Conservation (phyloP, 1,140 invertebrate genomes). For the Latrodectus geometricus region DNA sequence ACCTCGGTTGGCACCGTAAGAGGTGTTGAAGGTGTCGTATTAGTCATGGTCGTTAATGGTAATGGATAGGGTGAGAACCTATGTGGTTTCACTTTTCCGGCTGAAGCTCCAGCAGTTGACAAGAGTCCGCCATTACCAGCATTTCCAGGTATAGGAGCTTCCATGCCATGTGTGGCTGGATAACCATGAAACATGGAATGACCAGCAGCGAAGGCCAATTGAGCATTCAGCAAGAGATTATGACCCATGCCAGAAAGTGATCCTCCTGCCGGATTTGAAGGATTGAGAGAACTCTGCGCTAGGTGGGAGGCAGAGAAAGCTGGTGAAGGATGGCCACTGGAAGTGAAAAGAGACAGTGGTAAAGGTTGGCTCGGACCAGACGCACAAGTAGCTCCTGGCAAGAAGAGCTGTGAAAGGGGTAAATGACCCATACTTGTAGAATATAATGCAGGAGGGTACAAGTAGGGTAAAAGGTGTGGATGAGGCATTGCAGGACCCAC, state of each 20-base stretch:
- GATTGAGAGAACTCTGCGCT: constrained; percentile 68
- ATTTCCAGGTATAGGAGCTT: background rate
- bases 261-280: constrained; percentile 67
- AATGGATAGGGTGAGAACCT: constrained; percentile 87
- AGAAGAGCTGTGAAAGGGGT: constrained; percentile 74
- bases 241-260: constrained; percentile 74
- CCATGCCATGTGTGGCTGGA: constrained; percentile 63
- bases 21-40: constrained; percentile 67
- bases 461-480: constrained; percentile 80
- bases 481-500: constrained; percentile 88
- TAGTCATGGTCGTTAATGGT: constrained; percentile 71
- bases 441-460: constrained; percentile 86
- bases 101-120: constrained; percentile 6
- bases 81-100: constrained; percentile 74
- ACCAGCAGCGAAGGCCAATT: constrained; percentile 82
- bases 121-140: constrained; percentile 64
- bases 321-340: constrained; percentile 51
- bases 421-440: constrained; percentile 68
- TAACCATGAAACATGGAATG: constrained; percentile 79
- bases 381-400: constrained; percentile 70
- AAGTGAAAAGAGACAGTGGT: constrained; percentile 63
- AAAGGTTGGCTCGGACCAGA: constrained; percentile 62
- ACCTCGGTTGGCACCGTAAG: constrained; percentile 51
- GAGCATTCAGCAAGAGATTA: constrained; percentile 84
- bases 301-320: constrained; percentile 64